Base-by-base conservation (phyloP, 2,797 vertebrate genomes). In the Falco concolor region DNA sequence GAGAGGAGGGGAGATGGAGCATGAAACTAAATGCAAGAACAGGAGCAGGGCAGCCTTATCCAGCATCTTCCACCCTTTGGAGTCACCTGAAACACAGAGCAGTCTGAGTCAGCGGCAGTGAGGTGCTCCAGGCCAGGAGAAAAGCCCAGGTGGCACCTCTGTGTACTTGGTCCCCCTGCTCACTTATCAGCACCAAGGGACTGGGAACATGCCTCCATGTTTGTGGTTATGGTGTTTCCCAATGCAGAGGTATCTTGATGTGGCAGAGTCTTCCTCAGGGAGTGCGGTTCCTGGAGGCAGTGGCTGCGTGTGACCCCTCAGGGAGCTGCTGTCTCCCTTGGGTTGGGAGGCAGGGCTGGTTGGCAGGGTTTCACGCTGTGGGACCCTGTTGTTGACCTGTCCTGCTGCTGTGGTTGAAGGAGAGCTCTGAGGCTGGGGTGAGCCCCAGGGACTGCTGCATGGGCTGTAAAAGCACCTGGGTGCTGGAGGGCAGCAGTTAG, bases 1-100 rank as follows among this genome's bases (percentile, higher is more conserved):
- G 68, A 98, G 96, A 2, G 98, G 98, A 49, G 98, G 98, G 77
- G 98, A 98, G 81, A 97, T 97, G 87, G 98, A 97, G 93, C 98
- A 97, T 30, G 98, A 69, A 21, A 98, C 96, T 90, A 99, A 98
- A 96, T 98, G 98, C 91, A 98, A 98, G 79, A 99, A 94, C 94
- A 98, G 91, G 67, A 99, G 96, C 97, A 98, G 95, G 67, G 98
- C 96, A 93, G 98, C 97, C 97, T 98, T 99, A 93, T 98, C 97
- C 98, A 98, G 98, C 98, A 98, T 99, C 96, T 96, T 98, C 93
- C 80, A 85, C 73, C 64, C 72, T 73, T 54, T 19, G 68, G 63
- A 68, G 56, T 90, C 74, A 89, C 97, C 97, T 98, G 53, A 81
- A 96, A 96, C 1, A 18, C 59, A 53, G 59, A 95, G 52, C 77